phyloP scores from a whole-genome alignment of 2,888 invertebrate genomes.

The Nomada lathburiana region DNA sequence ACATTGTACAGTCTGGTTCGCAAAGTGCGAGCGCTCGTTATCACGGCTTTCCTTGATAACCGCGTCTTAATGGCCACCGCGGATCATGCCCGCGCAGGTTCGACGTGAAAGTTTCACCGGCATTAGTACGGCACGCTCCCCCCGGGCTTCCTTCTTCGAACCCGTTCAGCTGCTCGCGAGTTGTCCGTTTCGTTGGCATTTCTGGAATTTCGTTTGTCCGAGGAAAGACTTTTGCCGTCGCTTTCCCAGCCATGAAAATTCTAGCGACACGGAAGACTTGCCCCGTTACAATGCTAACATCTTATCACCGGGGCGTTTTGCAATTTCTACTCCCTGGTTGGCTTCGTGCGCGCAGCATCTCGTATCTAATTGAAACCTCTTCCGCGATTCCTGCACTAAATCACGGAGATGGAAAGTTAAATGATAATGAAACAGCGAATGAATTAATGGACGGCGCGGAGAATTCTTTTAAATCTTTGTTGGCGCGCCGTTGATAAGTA shows the following conservation, averaged over 20 bases:
- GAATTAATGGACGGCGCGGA: no score
- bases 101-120: slow-evolving; percentile 28
- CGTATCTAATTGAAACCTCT: no score
- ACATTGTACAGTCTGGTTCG: slow-evolving; percentile 30
- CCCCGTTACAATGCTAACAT: no score
- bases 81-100: slow-evolving; percentile 32
- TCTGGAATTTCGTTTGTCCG: neutral
- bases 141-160: neutral
- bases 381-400: no score
- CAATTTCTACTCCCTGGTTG: no score
- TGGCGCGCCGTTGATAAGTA: no score
- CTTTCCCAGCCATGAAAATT: neutral
- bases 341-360: no score
- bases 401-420: no score
- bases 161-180: neutral
- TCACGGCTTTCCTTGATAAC: slow-evolving; percentile 44
- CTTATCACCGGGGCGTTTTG: no score
- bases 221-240: neutral
- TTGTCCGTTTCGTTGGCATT: neutral
- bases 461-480: no score
- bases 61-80: slow-evolving; percentile 37
- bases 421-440: no score
- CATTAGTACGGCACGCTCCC: neutral
- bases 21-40: slow-evolving; percentile 40
- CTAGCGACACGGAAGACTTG: neutral